Conservation (phyloP, 2,113 vertebrate genomes). For the Nanorana parkeri region DNA sequence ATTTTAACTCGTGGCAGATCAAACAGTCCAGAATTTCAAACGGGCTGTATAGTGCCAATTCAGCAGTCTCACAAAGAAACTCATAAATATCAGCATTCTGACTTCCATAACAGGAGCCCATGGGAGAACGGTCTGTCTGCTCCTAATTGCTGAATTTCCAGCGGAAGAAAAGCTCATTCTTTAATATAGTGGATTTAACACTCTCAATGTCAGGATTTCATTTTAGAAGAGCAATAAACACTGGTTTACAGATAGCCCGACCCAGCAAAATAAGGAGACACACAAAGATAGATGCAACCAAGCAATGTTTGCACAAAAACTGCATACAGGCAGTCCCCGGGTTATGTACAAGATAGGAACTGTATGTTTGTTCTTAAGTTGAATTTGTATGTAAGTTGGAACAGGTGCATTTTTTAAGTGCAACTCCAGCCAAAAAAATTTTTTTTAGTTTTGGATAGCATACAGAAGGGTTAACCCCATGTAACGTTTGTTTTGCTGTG, state of each 20-base stretch:
- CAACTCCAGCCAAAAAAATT: too few relatives aligned
- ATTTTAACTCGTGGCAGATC: conserved; percentile 39
- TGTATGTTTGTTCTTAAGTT: too few relatives aligned
- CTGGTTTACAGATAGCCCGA: conserved; percentile 14
- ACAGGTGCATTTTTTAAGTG: too few relatives aligned
- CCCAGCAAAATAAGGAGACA: neutral
- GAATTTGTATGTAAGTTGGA: too few relatives aligned
- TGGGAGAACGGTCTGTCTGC: conserved; percentile 20
- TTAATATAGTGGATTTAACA: conserved; percentile 13
- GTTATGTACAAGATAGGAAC: too few relatives aligned
- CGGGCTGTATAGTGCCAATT: conserved; percentile 14
- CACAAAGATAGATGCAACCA: too few relatives aligned
- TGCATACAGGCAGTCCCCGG: too few relatives aligned
- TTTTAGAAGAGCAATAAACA: conserved; percentile 11
- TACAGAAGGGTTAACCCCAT: too few relatives aligned
- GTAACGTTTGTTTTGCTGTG: too few relatives aligned
- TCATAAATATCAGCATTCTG: conserved; percentile 35
- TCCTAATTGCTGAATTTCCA: conserved; percentile 35
- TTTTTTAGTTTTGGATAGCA: too few relatives aligned
- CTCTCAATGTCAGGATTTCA: neutral
- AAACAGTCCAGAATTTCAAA: conserved; percentile 37
- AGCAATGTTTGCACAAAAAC: too few relatives aligned
- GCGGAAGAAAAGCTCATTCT: neutral
- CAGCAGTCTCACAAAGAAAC: conserved; percentile 31
- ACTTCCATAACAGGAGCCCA: conserved; percentile 43